Base-by-base conservation (phyloP, 1,140 invertebrate genomes). In the Eubasilissa regina region DNA sequence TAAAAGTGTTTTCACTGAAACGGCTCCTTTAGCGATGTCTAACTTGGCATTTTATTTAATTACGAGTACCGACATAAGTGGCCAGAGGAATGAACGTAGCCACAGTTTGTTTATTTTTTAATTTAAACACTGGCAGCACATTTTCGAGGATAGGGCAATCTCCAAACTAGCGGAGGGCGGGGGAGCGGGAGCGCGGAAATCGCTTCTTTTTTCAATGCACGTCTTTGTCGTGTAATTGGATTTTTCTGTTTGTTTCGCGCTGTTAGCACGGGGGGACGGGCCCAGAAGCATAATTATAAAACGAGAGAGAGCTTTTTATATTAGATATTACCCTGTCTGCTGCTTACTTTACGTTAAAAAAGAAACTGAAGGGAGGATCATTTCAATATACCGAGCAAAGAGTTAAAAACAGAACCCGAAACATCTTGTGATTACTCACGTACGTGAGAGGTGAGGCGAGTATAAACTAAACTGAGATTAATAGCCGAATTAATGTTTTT, bases 241-340 rank as follows among this genome's bases (percentile, higher is more conserved):
- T 74, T 78, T 78, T 78, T 78, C 77, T 73, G 68, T 78, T 64
- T 74, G 66, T 78, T 78, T 78, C 60, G 62, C 76, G 15, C 21
- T 77, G 75, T 72, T 64, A 47, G 77, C 77, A 51, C 25, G 19
- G 19, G 51, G 64, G 53, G 76, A 74, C 15, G 44, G 47, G 21
- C 51, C 53, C 19, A 43, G 12, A 45, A 77, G 75, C 44, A 44
- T 15, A 64, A 78, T 74, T 74, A 74, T 62, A 53, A 74, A 56
- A 62, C 17, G 68, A 58, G 15, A 15, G 73, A 13, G 35, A 44
- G 55, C 3, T 21, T 75, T 60, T 53, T 75, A 35, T 45, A 44
- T 60, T 43, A 45, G 60, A 60, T 48, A 75, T 75, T 48, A 58
- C 56, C 15, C 56, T 55, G 19, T 74, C 72, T 51, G 60, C 35